Conservation (phyloP, 2,113 vertebrate species). For the Megaleporinus macrocephalus region DNA sequence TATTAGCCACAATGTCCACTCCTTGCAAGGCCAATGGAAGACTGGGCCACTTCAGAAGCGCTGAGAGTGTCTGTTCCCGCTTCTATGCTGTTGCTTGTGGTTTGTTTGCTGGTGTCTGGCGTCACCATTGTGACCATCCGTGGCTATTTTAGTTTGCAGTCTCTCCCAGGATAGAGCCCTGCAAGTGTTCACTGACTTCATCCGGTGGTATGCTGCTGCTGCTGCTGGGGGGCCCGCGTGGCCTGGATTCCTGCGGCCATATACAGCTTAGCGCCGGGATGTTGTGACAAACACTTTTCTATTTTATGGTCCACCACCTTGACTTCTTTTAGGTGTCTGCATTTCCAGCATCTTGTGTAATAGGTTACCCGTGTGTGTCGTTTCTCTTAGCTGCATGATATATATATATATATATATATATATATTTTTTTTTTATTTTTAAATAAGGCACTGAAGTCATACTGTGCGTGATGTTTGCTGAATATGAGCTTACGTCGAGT, state of each 20-base stretch:
- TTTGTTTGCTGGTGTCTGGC: conserved; percentile 52
- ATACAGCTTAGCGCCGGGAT: conserved; percentile 48
- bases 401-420: too few species aligned
- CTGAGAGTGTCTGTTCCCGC: background rate
- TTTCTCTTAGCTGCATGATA: conserved; percentile 9
- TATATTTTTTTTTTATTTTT: too few species aligned
- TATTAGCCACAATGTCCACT: too few species aligned
- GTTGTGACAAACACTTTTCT: conserved; percentile 41
- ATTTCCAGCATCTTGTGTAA: conserved; percentile 42
- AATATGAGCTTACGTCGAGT: conserved; percentile 27
- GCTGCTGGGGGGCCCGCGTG: conserved; percentile 48
- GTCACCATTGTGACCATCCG: conserved; percentile 49
- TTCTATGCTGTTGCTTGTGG: background rate
- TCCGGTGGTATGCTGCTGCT: conserved; percentile 4
- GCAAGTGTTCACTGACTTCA: conserved; percentile 68
- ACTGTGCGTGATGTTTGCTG: conserved; percentile 13
- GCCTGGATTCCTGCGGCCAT: conserved; percentile 61
- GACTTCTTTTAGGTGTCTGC: conserved; percentile 5
- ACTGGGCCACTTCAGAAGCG: background rate
- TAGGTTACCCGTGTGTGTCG: conserved; percentile 9
- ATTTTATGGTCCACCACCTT: conserved; percentile 36
- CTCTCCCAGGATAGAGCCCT: conserved; percentile 64
- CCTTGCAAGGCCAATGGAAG: background rate
- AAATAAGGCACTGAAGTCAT: conserved; percentile 35
- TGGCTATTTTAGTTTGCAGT: conserved; percentile 59